These are phyloP conservation scores for Vanessa cardui DNA, from an alignment of 2,888 invertebrate species.

Conservation along the genomic window DNA sequence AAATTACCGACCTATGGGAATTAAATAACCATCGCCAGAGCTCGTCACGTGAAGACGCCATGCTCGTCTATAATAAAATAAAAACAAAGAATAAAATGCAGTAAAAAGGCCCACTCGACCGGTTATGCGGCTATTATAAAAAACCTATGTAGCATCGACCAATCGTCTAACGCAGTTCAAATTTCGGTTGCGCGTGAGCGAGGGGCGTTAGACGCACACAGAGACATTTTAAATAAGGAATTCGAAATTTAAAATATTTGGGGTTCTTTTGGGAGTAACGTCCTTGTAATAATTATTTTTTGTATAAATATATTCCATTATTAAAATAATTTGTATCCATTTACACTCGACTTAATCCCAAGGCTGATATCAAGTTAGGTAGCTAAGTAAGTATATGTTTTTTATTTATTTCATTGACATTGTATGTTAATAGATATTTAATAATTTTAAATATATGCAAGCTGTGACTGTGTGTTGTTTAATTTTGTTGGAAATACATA, in stretches of 20 bases:
- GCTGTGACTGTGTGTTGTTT: too few relatives aligned
- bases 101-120: constrained; percentile 38
- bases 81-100: constrained; percentile 36
- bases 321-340: too few relatives aligned
- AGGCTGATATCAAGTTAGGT: too few relatives aligned
- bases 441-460: too few relatives aligned
- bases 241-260: constrained; percentile 11
- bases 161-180: constrained; percentile 76
- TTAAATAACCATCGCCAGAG: constrained; percentile 2
- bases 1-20: not conserved
- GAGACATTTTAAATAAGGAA: constrained; percentile 8
- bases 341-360: too few relatives aligned
- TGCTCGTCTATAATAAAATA: constrained; percentile 27
- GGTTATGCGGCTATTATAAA: constrained; percentile 31
- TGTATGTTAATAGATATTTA: too few relatives aligned
- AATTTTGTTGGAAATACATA: too few relatives aligned
- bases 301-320: not conserved
- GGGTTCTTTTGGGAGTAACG: constrained; percentile 5
- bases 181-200: constrained; percentile 54
- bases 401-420: too few relatives aligned
- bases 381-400: too few relatives aligned
- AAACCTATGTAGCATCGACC: constrained; percentile 53
- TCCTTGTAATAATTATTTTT: not conserved
- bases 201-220: constrained; percentile 59
- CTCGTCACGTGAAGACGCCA: constrained; percentile 31